Evolutionary conservation across 2,888 invertebrate species (phyloP), one percentile per base, ranked within the genome.

Genomic region (Drosophila kuntzei): DNA sequence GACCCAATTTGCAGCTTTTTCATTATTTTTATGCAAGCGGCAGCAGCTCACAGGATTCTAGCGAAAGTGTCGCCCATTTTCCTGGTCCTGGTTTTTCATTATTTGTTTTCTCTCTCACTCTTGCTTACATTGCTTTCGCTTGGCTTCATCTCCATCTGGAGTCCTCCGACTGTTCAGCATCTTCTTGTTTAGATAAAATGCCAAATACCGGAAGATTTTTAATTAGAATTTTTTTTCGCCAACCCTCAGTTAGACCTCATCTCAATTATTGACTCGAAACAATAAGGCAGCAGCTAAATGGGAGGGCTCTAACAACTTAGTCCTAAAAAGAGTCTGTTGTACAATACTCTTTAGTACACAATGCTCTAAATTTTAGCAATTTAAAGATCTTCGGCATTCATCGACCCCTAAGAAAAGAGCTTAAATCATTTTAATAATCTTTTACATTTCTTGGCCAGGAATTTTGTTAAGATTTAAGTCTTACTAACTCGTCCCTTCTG

Each of bases 131-230:
- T 54, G 32, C 22, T 43, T 43, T 32, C 34, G 54, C 54, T 54
- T 43, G 54, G 34, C 54, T 43, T 54, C 54, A 25, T 54, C 32
- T 14, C 41, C 41, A 41, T 25, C 32, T 11, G 11, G 11, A 20
- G 22, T 41, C 41, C 32, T 54, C 27, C 18, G n/a, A 46, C 53
- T 62, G 50, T 50, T 71, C 65, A 60, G 55, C 70, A 29, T 57
- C 70, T 73, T 81, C 80, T 78, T 85, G 85, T 71, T 85, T 79
- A 80, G 85, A 80, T 87, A 87, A 80, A 78, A 80, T 49, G 70
- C 76, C 78, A 80, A 82, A 82, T 75, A 80, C 85, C 80, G 85
- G 82, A 82, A 79, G 85, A 86, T 87, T 87, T 87, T 85, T 86
- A 87, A 86, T 86, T 85, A 87, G 80, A 87, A 79, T 73, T 81